Percentiles rank a stretch among this genome's conserved stretches.
Evolutionary conservation across 2,888 invertebrate species (phyloP).

Genomic region (Loripinus fragilis): DNA sequence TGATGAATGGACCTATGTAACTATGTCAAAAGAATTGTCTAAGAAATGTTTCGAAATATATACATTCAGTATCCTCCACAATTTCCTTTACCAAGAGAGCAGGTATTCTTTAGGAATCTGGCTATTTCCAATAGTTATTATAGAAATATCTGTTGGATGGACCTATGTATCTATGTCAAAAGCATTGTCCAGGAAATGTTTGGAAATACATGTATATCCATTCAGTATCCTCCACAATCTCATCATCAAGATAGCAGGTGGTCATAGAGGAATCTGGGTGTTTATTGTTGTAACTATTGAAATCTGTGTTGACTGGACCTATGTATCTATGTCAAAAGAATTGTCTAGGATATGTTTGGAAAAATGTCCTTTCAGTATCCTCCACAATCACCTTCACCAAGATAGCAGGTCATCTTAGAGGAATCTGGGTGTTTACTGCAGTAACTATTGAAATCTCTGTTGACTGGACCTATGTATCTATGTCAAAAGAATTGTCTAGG

Average conservation of each 20-base stretch:
- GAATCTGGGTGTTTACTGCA: slow-evolving; percentile 18
- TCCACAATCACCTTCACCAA: slow-evolving; percentile 22
- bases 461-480: too few relatives aligned
- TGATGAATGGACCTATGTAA: too few relatives aligned
- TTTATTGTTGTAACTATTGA: neutral
- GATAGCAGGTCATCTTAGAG: slow-evolving; percentile 11
- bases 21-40: too few relatives aligned
- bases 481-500: too few relatives aligned
- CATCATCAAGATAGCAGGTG: too few relatives aligned
- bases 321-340: too few relatives aligned
- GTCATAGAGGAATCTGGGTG: slow-evolving; percentile 8
- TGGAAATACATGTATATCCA: neutral
- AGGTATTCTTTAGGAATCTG: slow-evolving; percentile 3
- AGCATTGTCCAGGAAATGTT: too few relatives aligned
- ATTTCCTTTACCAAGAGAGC: slow-evolving; percentile 16
- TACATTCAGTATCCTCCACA: slow-evolving; percentile 17
- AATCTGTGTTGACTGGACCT: too few relatives aligned
- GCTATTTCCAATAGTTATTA: slow-evolving; percentile 16
- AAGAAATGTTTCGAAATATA: neutral
- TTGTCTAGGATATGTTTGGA: neutral
- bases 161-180: too few relatives aligned
- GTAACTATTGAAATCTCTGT: neutral
- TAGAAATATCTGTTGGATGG: neutral
- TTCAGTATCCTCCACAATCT: too few relatives aligned
- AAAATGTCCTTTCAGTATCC: slow-evolving; percentile 26